Conservation (phyloP, 2,113 vertebrate species). For the Burhinus bistriatus region DNA sequence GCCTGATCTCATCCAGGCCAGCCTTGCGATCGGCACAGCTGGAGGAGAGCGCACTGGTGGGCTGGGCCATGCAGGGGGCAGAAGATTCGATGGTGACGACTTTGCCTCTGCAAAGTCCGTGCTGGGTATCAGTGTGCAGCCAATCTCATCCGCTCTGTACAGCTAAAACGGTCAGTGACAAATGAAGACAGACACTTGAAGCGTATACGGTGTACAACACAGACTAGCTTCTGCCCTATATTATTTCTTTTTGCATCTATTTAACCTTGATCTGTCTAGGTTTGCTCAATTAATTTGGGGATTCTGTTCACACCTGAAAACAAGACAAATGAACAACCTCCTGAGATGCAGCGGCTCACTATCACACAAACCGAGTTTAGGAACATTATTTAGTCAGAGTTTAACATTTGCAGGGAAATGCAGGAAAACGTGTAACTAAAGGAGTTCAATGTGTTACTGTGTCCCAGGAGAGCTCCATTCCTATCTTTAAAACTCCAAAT, state of each 20-base stretch:
- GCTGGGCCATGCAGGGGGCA: neutral
- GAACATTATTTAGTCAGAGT: neutral
- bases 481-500: neutral
- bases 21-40: rapidly evolving
- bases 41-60: rapidly evolving
- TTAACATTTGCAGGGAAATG: neutral
- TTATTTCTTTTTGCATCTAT: neutral
- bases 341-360: neutral
- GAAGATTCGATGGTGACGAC: neutral
- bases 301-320: neutral
- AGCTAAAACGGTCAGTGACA: neutral
- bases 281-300: neutral
- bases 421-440: neutral
- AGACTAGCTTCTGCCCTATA: neutral
- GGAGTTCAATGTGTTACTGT: neutral
- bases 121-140: rapidly evolving
- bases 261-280: neutral
- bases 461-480: neutral
- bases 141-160: rapidly evolving
- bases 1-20: neutral
- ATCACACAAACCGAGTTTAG: neutral
- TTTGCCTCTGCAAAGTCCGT: neutral
- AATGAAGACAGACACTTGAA: neutral
- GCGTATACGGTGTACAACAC: rapidly evolving
- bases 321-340: neutral